Evolutionary conservation across 2,797 vertebrate species (phyloP).

Genomic region (Netta rufina): DNA sequence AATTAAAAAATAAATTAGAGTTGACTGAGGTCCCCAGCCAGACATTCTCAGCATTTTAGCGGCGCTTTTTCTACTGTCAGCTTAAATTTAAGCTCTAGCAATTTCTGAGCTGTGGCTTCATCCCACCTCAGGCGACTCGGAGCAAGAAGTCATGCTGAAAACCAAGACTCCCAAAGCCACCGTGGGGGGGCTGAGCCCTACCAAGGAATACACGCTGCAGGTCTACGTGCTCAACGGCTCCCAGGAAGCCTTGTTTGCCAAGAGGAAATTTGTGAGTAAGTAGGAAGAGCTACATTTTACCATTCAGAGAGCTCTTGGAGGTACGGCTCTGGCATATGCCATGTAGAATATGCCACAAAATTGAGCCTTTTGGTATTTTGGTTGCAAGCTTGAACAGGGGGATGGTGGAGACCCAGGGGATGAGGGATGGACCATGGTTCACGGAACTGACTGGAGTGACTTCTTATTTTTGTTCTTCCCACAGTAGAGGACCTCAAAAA

Average conservation of each 20-base stretch:
- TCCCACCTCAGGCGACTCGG: slow-evolving; percentile 82
- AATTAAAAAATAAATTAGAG: neutral
- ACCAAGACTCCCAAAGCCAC: slow-evolving; percentile 91
- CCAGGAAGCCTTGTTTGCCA: slow-evolving; percentile 86
- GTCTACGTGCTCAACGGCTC: slow-evolving; percentile 88
- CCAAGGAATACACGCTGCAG: slow-evolving; percentile 89
- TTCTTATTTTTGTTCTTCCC: neutral
- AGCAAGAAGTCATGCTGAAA: slow-evolving; percentile 95
- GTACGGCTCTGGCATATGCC: neutral
- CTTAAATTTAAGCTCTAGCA: slow-evolving; percentile 31
- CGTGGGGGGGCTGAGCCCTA: slow-evolving; percentile 89
- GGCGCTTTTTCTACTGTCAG: slow-evolving; percentile 25
- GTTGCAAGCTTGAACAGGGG: neutral
- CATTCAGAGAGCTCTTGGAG: neutral
- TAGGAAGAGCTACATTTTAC: neutral
- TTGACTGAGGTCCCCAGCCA: neutral
- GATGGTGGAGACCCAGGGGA: neutral
- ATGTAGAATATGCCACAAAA: rapidly evolving
- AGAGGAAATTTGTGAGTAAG: slow-evolving; percentile 93
- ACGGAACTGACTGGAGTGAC: neutral
- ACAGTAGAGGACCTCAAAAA: slow-evolving; percentile 78
- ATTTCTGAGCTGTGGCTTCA: slow-evolving; percentile 32
- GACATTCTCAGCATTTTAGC: slow-evolving; percentile 41
- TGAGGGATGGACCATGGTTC: neutral
- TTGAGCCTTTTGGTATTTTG: neutral